These are phyloP conservation scores for Platichthys flesus DNA, from an alignment of 2,113 vertebrate genomes.

Conservation along the genomic window DNA sequence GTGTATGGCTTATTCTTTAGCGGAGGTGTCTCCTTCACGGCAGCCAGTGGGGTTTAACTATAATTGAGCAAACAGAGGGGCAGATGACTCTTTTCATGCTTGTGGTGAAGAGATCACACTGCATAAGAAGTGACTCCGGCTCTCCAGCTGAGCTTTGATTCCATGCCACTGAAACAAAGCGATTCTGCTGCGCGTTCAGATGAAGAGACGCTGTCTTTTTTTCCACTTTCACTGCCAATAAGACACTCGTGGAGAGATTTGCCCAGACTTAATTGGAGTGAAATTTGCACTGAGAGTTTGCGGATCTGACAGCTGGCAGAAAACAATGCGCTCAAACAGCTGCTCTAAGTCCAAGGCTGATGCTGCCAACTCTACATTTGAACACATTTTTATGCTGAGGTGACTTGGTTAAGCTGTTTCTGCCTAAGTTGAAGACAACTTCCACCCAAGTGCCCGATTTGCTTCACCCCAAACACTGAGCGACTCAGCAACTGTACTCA, in stretches of 20 bases:
- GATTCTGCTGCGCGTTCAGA: constrained; percentile 37
- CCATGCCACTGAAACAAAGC: constrained; percentile 58
- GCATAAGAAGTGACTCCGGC: constrained; percentile 32
- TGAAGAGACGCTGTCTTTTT: constrained; percentile 36
- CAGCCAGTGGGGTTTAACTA: constrained; percentile 47
- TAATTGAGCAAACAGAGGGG: constrained; percentile 55
- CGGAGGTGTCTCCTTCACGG: constrained; percentile 30
- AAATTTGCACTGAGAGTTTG: constrained; percentile 59
- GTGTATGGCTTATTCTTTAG: constrained; percentile 34
- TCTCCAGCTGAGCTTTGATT: constrained; percentile 63
- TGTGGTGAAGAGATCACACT: constrained; percentile 54
- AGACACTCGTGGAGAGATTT: constrained; percentile 43
- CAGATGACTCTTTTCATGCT: constrained; percentile 57
- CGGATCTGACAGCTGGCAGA: constrained; percentile 46
- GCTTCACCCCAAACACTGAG: not conserved
- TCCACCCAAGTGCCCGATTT: constrained; percentile 16
- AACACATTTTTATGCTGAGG: constrained; percentile 42
- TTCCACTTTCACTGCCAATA: constrained; percentile 50
- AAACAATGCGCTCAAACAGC: constrained; percentile 62
- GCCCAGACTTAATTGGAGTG: constrained; percentile 60
- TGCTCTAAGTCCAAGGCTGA: constrained; percentile 46
- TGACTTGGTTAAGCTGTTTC: constrained; percentile 43
- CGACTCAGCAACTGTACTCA: constrained; percentile 13
- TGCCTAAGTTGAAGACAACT: not conserved
- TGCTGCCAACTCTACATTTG: constrained; percentile 59